Conservation (phyloP, 2,888 invertebrate genomes). For the Hoplodrina ambigua region DNA sequence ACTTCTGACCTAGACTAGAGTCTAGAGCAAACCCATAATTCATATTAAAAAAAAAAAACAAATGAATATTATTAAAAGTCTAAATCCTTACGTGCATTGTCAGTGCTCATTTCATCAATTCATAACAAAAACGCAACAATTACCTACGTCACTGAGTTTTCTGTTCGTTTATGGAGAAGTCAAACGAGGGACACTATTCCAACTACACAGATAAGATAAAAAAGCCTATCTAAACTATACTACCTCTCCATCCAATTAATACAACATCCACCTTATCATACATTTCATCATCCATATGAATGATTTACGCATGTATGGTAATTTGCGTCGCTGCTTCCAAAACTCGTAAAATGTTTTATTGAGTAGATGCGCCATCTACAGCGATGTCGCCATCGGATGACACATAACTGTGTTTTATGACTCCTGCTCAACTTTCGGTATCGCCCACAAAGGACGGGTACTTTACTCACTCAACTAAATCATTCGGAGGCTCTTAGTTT, state of each 20-base stretch:
- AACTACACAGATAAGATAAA: slow-evolving; percentile 1
- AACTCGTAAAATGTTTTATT: slow-evolving; percentile 65
- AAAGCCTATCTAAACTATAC: not conserved
- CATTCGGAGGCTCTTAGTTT: slow-evolving; percentile 24
- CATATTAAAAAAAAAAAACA: not conserved
- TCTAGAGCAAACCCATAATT: no score
- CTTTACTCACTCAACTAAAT: slow-evolving; percentile 36
- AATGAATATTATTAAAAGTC: not conserved
- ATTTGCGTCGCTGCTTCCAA: slow-evolving; percentile 47
- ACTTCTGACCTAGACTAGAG: no score
- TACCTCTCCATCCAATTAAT: slow-evolving; percentile 43
- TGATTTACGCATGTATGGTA: slow-evolving; percentile 60
- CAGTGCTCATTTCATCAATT: no score
- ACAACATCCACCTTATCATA: slow-evolving; percentile 31
- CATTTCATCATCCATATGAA: slow-evolving; percentile 44
- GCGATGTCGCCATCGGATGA: slow-evolving; percentile 50
- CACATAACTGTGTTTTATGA: slow-evolving; percentile 60
- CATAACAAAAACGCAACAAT: no score
- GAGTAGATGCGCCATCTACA: slow-evolving; percentile 59
- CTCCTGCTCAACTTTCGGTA: slow-evolving; percentile 37
- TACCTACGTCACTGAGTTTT: no score
- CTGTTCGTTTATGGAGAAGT: not conserved
- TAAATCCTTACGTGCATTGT: no score
- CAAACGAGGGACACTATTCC: not conserved
- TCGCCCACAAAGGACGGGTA: slow-evolving; percentile 43